Conservation (phyloP, 1,140 invertebrate genomes). For the Olivierus martensii region DNA sequence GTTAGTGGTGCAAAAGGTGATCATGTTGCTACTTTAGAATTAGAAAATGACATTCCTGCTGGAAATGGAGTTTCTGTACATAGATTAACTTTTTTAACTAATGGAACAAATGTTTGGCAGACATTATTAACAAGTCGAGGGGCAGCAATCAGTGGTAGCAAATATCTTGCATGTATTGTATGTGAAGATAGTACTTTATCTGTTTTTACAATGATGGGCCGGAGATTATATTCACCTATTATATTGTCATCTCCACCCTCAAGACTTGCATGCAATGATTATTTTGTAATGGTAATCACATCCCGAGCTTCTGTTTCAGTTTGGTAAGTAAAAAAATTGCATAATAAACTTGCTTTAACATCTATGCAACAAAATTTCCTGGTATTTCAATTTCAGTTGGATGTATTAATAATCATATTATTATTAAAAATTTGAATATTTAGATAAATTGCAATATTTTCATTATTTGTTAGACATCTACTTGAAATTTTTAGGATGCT, state of each 20-base stretch:
- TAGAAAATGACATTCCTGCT: slow-evolving; percentile 26
- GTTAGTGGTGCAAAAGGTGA: slow-evolving; percentile 3
- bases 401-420: too few relatives aligned
- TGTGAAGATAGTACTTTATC: slow-evolving; percentile 52
- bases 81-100: slow-evolving; percentile 22
- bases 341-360: too few relatives aligned
- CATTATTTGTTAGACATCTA: too few relatives aligned
- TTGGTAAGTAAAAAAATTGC: slow-evolving; percentile 21
- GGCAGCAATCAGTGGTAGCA: slow-evolving; percentile 23
- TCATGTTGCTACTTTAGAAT: slow-evolving; percentile 19
- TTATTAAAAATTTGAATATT: too few relatives aligned
- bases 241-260: slow-evolving; percentile 40
- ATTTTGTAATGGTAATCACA: slow-evolving; percentile 30
- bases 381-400: too few relatives aligned
- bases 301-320: slow-evolving; percentile 28
- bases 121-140: slow-evolving; percentile 24
- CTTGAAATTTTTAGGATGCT: too few relatives aligned
- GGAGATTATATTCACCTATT: slow-evolving; percentile 44
- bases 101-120: slow-evolving; percentile 24
- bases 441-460: too few relatives aligned
- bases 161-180: slow-evolving; percentile 30
- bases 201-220: slow-evolving; percentile 40
- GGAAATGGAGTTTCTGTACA: slow-evolving; percentile 21
- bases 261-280: slow-evolving; percentile 22
- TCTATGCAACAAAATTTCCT: too few relatives aligned